These are phyloP conservation scores for Keiferia lycopersicella DNA, from an alignment of 2,888 invertebrate genomes.

Conservation along the genomic window DNA sequence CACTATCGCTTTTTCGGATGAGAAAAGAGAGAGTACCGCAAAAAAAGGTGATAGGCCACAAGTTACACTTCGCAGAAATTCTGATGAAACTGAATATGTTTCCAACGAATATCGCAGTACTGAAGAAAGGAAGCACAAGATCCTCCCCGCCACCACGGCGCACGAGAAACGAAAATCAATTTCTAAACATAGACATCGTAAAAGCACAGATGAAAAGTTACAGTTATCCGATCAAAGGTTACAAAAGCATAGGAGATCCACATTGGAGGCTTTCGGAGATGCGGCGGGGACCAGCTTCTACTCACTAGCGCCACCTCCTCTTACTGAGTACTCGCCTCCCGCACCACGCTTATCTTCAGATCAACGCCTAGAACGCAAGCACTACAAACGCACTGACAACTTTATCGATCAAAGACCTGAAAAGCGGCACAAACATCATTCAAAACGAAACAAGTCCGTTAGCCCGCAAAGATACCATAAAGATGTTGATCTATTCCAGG, in stretches of 20 bases:
- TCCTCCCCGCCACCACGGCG: slow-evolving; percentile 22
- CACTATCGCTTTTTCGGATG: slow-evolving; percentile 37
- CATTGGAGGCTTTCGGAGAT: slow-evolving; percentile 39
- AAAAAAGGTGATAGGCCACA: slow-evolving; percentile 54
- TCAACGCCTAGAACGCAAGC: slow-evolving; percentile 32
- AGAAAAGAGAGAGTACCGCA: slow-evolving; percentile 44
- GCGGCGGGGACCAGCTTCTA: slow-evolving; percentile 50
- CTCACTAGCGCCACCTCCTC: slow-evolving; percentile 39
- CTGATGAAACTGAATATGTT: slow-evolving; percentile 44
- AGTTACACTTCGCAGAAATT: slow-evolving; percentile 44
- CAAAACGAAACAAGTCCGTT: not conserved
- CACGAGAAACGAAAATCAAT: not conserved
- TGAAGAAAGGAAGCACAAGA: slow-evolving; percentile 32
- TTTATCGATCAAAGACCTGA: slow-evolving; percentile 17
- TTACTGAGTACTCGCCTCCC: slow-evolving; percentile 15
- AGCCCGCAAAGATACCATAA: slow-evolving; percentile 9
- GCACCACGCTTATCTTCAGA: not conserved
- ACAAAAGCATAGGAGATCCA: slow-evolving; percentile 45
- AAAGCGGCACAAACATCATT: slow-evolving; percentile 35
- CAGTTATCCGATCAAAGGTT: slow-evolving; percentile 34
- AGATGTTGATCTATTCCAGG: not conserved
- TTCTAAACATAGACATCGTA: slow-evolving; percentile 39
- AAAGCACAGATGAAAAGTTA: slow-evolving; percentile 36
- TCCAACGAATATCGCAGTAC: slow-evolving; percentile 34
- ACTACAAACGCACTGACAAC: slow-evolving; percentile 35